Evolutionary conservation across 2,113 vertebrate species (phyloP), one percentile per base, ranked within the genome.

Genomic region (Arothron firmamentum): DNA sequence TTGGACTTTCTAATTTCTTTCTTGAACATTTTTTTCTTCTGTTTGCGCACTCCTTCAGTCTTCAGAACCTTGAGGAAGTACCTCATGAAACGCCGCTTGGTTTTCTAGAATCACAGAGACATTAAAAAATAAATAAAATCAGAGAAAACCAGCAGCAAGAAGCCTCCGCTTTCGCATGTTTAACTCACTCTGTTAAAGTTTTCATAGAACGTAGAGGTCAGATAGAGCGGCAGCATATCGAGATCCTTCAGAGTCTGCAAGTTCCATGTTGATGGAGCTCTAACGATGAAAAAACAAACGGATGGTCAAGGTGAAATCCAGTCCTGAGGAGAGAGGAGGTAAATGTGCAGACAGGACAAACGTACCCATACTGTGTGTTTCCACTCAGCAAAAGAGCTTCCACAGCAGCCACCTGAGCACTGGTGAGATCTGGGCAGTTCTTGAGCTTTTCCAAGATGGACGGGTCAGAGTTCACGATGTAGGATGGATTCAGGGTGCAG

Each of bases 391-490:
- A 70, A 1, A 79, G 47, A 3, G 58, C 42, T 51, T 90, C 65
- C 31, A 81, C 67, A 2, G 85, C 86, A 11, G 67, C 41, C 1
- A 19, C 74, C 47, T 90, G 89, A 14, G 1, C 12, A 0, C 0
- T 0, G 0, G 62, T 75, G 25, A 91, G 70, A 6, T 74, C 59
- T 0, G 54, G 3, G 38, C 91, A 92, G 71, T 21, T 71, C 4
- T 85, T 87, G 0, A 92, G 78, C 5, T 71, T 79, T 42, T 89
- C 90, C 80, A 92, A 34, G 56, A 92, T 81, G 49, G 63, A 81
- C 0, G 78, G 41, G 60, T 92, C 67, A 0, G 90, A 90, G 69
- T 79, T 78, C 46, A 38, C 0, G 52, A 92, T 88, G 81, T 83
- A 88, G 19, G 79, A 47, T 0, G 55, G 28, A 1, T 77, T 52